Evolutionary conservation across 2,888 invertebrate species (phyloP).

Genomic region (Alloscopus bannaensis): DNA sequence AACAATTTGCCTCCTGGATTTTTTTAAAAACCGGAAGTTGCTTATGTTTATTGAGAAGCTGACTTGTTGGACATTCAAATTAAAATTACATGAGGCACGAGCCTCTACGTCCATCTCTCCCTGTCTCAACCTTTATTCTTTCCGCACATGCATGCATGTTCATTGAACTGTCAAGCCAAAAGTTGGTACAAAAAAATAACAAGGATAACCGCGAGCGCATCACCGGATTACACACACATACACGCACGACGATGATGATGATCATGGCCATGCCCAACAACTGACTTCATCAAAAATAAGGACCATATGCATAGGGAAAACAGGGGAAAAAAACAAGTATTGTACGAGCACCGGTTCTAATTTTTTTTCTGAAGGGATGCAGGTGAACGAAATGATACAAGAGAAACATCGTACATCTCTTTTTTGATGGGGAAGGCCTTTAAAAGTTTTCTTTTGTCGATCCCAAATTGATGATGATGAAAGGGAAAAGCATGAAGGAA

Average conservation of each 20-base stretch:
- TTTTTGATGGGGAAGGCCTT: too few species aligned
- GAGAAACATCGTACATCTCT: neutral
- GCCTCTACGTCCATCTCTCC: too few species aligned
- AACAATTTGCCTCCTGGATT: too few species aligned
- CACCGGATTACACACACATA: conserved; percentile 23
- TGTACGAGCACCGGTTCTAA: conserved; percentile 1
- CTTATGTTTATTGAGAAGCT: too few species aligned
- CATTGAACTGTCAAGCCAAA: conserved; percentile 45
- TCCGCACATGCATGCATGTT: neutral
- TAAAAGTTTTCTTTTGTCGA: neutral
- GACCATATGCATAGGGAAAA: conserved; percentile 8
- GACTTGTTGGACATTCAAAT: too few species aligned
- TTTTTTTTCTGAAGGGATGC: conserved; percentile 50
- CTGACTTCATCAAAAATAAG: conserved; percentile 16
- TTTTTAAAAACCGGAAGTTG: too few species aligned
- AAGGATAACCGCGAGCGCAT: neutral
- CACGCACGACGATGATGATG: too few species aligned
- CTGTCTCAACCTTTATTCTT: too few species aligned
- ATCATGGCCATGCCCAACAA: conserved; percentile 6
- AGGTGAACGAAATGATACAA: conserved; percentile 47
- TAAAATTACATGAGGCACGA: too few species aligned
- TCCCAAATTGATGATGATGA: conserved; percentile 8
- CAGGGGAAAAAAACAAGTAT: conserved; percentile 30
- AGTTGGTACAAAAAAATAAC: conserved; percentile 22
- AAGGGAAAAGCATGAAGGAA: conserved; percentile 45